These are phyloP conservation scores for Cirrhinus molitorella DNA, from an alignment of 2,797 vertebrate species.

Conservation along the genomic window DNA sequence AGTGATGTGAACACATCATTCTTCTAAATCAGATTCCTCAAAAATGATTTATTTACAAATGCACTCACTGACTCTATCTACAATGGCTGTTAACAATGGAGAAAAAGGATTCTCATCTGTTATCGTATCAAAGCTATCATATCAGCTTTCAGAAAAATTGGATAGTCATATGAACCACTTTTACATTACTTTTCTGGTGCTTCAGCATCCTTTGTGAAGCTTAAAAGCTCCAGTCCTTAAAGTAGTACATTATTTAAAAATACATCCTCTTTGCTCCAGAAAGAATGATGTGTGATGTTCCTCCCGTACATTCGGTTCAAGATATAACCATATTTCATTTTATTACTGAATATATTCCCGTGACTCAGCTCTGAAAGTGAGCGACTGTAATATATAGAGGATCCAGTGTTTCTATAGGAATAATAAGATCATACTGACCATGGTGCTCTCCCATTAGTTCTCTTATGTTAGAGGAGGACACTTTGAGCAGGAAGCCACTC, in stretches of 20 bases:
- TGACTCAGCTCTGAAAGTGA: not conserved
- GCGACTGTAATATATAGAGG: not conserved
- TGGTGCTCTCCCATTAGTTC: not conserved
- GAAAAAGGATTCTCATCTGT: not conserved
- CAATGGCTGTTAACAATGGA: not conserved
- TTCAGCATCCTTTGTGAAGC: not conserved
- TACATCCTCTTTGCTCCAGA: not conserved
- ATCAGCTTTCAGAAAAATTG: slow-evolving; percentile 1
- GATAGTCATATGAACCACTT: not conserved
- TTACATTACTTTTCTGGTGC: not conserved
- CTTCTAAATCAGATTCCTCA: not conserved
- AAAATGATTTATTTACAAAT: not conserved
- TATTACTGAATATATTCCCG: not conserved
- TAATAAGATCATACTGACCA: slow-evolving; percentile 25
- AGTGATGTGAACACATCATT: not conserved
- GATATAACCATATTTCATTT: not conserved
- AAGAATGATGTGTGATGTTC: not conserved
- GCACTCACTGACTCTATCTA: not conserved
- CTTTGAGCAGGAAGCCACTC: slow-evolving; percentile 25
- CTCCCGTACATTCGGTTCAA: not conserved
- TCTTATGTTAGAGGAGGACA: slow-evolving; percentile 1
- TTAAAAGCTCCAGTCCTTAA: not conserved
- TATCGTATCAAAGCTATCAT: not conserved
- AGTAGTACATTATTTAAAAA: not conserved
- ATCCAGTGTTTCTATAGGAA: slow-evolving; percentile 23